Evolutionary conservation across 2,797 vertebrate genomes (phyloP).

Genomic region (Oryzias dopingdopingensis): DNA sequence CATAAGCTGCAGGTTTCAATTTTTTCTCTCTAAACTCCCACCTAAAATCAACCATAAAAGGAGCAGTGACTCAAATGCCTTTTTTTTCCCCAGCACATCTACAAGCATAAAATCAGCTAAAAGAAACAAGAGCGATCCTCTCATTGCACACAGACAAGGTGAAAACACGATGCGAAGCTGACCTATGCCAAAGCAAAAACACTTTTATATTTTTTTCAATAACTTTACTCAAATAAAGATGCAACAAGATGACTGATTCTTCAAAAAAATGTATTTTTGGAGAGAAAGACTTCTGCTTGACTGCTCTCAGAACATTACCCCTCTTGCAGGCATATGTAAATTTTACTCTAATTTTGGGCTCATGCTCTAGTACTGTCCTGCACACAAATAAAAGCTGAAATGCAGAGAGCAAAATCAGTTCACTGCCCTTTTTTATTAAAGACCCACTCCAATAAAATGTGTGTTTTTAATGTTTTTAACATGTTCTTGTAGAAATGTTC

Average conservation of each 20-base stretch:
- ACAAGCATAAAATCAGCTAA: constrained; percentile 9
- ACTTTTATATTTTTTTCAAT: constrained; percentile 7
- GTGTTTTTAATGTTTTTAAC: too few relatives aligned
- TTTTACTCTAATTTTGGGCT: constrained; percentile 44
- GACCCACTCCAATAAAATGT: too few relatives aligned
- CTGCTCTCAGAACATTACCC: constrained; percentile 38
- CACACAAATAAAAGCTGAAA: constrained; percentile 34
- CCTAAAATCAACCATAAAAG: constrained; percentile 27
- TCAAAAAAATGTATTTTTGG: constrained; percentile 19
- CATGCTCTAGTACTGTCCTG: constrained; percentile 38
- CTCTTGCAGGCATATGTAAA: constrained; percentile 53
- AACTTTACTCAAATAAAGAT: too few relatives aligned
- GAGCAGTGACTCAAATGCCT: constrained; percentile 10
- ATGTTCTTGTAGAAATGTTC: too few relatives aligned
- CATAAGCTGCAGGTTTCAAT: constrained; percentile 33
- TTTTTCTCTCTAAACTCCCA: constrained; percentile 32
- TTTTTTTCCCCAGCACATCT: not conserved
- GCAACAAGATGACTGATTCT: too few relatives aligned
- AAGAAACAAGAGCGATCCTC: not conserved
- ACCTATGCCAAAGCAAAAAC: constrained; percentile 5
- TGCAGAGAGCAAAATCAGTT: constrained; percentile 4
- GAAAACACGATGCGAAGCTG: constrained; percentile 1
- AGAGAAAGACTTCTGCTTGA: constrained; percentile 43
- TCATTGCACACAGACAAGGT: constrained; percentile 3
- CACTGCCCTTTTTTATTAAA: constrained; percentile 6